Base-by-base conservation (phyloP, 2,113 vertebrate genomes). In the Peromyscus polionotus region DNA sequence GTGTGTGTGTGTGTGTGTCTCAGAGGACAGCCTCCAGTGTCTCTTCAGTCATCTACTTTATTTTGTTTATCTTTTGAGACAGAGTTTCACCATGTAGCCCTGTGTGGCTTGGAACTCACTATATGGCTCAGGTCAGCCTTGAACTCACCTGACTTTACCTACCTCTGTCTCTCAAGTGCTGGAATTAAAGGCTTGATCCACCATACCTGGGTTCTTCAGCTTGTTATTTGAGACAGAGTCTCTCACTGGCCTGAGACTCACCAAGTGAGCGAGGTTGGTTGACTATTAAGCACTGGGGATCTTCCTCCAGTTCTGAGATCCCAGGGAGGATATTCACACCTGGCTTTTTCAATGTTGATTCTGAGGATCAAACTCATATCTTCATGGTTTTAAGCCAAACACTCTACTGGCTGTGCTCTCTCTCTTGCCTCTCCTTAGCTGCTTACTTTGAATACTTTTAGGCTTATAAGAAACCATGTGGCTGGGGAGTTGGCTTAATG, bases 361-460 rank as follows among this genome's bases (percentile, higher is more conserved):
- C 39, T 86, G 61, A 67, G 39, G 17, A 20, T 51, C 63, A 33
- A 20, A 48, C 39, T 85, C n/a, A 33, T 67, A 28, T 48, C 63
- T 36, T 68, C 42, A 51, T 51, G 39, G 16, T 36, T 36, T 8
- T 1, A 68, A 51, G 42, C 42, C 24, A 51, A 68, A 33, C 28
- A 13, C 17, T 33, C 48, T 36, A 7, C 61, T 57, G 59, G 9
- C 61, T 48, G 2, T 19, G 61, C 83, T 31, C 22, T 86, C 61
- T 86, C 42, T 24, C 9, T 45, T 33, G 61, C 8, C 5, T 14
- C 48, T 90, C 61, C 59, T 33, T 48, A 91, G 65, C 20, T 86
- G 63, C 54, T 81, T 76, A 67, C 79, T 91, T 57, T 83, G 54
- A 94, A 95, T 70, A 79, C 91, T 84, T 95, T 93, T 86, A 91